Evolutionary conservation across 2,113 vertebrate genomes (phyloP).

Genomic region (Piprites chloris): DNA sequence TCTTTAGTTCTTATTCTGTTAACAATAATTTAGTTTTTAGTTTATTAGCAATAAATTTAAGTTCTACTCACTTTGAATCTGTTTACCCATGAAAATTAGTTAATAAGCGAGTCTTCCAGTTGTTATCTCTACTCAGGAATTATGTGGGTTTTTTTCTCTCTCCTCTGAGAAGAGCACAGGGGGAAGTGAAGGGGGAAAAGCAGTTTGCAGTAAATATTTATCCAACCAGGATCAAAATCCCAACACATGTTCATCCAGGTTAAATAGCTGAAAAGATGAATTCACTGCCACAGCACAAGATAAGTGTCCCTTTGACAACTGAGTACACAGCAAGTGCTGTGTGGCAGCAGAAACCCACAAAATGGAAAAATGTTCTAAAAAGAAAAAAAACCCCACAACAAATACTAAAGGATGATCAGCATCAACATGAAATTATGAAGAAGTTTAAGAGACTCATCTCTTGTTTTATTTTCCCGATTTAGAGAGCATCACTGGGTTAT

Average conservation of each 20-base stretch:
- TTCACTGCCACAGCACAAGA: not conserved
- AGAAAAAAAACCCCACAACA: not conserved
- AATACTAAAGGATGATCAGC: not conserved
- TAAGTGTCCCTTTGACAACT: not conserved
- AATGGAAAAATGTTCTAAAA: not conserved
- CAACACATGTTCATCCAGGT: rapidly evolving
- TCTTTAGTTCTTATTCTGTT: too few relatives aligned
- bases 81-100: too few relatives aligned
- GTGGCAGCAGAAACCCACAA: not conserved
- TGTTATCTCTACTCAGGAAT: too few relatives aligned
- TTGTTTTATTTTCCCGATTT: not conserved
- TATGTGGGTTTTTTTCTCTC: too few relatives aligned
- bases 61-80: too few relatives aligned
- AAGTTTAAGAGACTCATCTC: not conserved
- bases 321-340: not conserved
- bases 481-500: not conserved
- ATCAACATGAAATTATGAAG: not conserved
- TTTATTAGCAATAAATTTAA: too few relatives aligned
- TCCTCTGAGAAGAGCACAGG: too few relatives aligned
- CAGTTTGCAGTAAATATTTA: too few relatives aligned
- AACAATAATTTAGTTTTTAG: too few relatives aligned
- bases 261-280: not conserved
- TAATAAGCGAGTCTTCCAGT: too few relatives aligned
- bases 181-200: too few relatives aligned
- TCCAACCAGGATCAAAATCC: too few relatives aligned